Base-by-base conservation (phyloP, 1,140 invertebrate species). In the Ceratina calcarata region DNA sequence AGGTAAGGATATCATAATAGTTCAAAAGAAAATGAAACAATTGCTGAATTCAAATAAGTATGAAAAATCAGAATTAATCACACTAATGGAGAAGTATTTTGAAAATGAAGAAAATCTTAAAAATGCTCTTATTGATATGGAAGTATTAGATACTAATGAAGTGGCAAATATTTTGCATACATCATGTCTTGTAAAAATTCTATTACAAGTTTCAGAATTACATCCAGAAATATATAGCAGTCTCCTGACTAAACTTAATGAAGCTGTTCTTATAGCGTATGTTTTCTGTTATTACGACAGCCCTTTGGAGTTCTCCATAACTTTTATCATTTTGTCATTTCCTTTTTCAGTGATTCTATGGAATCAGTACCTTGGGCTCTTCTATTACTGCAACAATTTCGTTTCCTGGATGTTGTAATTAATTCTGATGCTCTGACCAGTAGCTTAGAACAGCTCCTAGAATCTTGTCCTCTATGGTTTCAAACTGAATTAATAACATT, bases 391-490 rank as follows among this genome's bases (percentile, higher is more conserved):
- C 89, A 92, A 37, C 90, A 93, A 62, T 89, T 93, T 55, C 86
- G 91, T n/a, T 93, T 92, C 80, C 78, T 93, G 15, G 91, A 92
- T 78, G 60, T 81, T 32, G 82, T 92, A 58, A 61, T 83, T 7
- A 86, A 90, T 78, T 81, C 91, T 12, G 80, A 88, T 45, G 10
- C 45, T 45, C 81, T 93, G 37, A 89, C 89, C 4, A 65, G 37
- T 2, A 83, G 74, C 45, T 83, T 93, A 6, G 89, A 91, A 70
- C 89, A 91, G n/a, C 68, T 93, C 20, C 57, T 93, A 37, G 90
- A 90, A 80, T 82, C 90, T 20, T 88, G 88, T 78, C 91, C 91
- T 37, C 58, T 78, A 7, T 93, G 92, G 91, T 93, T 93, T 77
- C 89, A 91, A 71, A 78, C 79, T 20, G 91, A 92, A 85, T 75